Evolutionary conservation across 2,888 invertebrate species (phyloP), one percentile per base, ranked within the genome.

Genomic region (Hedya salicella): DNA sequence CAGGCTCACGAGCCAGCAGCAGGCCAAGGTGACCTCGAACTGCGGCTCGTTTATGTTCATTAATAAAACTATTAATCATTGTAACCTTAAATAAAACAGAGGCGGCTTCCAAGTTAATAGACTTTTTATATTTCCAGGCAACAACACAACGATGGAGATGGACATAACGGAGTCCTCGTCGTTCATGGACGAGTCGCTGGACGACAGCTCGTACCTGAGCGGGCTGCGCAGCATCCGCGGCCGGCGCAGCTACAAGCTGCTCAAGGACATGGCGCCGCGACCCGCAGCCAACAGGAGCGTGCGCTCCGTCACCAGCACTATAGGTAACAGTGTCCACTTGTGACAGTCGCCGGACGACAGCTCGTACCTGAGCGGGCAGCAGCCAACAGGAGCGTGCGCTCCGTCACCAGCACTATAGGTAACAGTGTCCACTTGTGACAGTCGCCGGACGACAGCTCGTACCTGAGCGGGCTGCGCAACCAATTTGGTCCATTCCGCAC

Each of bases 61-160:
- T n/a, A n/a, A n/a, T n/a, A n/a, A n/a, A n/a, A n/a, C n/a, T n/a
- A n/a, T n/a, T n/a, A n/a, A n/a, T n/a, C n/a, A n/a, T n/a, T n/a
- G n/a, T n/a, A n/a, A n/a, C n/a, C n/a, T n/a, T n/a, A n/a, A n/a
- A n/a, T n/a, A n/a, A n/a, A n/a, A n/a, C n/a, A n/a, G n/a, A n/a
- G n/a, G n/a, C n/a, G n/a, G n/a, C n/a, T n/a, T n/a, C n/a, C n/a
- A n/a, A 2, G 36, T 36, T 36, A 36, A 36, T 1, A 2, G 8
- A 11, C 9, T 11, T 9, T 36, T 9, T 11, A 48, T 25, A 17
- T 6, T 54, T 4, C 1, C 75, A 91, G 91, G 91, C 49, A 91
- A 91, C 81, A 92, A 92, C 81, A 88, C 89, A 0, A 92, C 91
- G 0, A 90, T 92, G 91, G 91, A 92, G 78, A 91, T 89, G 90